These are phyloP conservation scores for Atopsyche davidsoni DNA, from an alignment of 1,140 invertebrate genomes.

Conservation along the genomic window DNA sequence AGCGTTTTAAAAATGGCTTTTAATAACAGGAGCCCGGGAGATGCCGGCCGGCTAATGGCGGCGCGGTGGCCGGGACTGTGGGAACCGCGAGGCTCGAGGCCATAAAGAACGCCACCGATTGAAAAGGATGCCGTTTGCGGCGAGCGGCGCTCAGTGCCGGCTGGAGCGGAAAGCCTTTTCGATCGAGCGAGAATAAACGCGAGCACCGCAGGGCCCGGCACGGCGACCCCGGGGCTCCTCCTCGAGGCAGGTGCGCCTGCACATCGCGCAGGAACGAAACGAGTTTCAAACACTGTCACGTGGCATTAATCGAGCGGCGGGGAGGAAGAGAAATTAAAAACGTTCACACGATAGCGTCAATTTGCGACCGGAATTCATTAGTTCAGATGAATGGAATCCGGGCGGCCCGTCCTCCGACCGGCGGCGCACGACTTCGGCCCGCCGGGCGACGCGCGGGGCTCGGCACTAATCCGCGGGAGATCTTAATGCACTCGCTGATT, in stretches of 20 bases:
- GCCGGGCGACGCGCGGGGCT: constrained; percentile 8
- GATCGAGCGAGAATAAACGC: no score
- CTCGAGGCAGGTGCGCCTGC: no score
- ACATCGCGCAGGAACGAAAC: background rate
- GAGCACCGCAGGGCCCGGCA: no score
- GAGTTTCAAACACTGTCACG: constrained; percentile 7
- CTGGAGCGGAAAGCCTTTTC: no score
- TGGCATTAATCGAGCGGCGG: constrained; percentile 8
- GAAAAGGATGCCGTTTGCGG: background rate
- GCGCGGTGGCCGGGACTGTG: constrained; percentile 27
- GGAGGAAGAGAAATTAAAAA: constrained; percentile 31
- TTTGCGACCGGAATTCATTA: constrained; percentile 30
- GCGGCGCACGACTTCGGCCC: constrained; percentile 15
- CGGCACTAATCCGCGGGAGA: constrained; percentile 13
- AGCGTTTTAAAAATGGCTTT: constrained; percentile 30
- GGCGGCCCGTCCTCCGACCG: constrained; percentile 15
- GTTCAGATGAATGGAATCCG: constrained; percentile 23
- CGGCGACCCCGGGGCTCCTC: no score
- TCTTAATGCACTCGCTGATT: constrained; percentile 21
- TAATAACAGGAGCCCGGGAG: constrained; percentile 29
- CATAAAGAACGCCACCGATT: background rate
- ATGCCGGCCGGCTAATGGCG: constrained; percentile 18
- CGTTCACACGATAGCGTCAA: constrained; percentile 30
- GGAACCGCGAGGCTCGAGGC: constrained; percentile 17
- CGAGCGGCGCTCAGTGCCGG: no score